A percentile compares a stretch with the other conserved stretches of the same genome.
phyloP scores from a whole-genome alignment of 2,797 vertebrate genomes.

The Pelobates cultripes region DNA sequence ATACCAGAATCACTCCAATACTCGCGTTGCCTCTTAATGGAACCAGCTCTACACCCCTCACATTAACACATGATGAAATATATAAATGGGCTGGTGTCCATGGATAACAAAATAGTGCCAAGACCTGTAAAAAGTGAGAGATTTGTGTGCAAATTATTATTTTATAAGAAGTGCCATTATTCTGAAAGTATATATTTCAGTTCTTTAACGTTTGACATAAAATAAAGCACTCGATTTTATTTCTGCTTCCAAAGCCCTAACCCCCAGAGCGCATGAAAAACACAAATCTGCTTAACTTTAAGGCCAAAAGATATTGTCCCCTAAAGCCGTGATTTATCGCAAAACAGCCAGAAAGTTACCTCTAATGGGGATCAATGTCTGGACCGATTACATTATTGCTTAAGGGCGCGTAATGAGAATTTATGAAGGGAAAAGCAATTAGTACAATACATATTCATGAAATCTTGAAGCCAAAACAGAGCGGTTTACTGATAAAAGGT shows the following conservation, averaged over 20 bases:
- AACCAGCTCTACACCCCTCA: no score
- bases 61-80: no score
- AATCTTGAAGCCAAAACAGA: slow-evolving; percentile 15
- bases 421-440: slow-evolving; percentile 50
- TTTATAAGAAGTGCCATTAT: no score
- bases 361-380: slow-evolving; percentile 53
- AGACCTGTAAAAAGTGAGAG: no score
- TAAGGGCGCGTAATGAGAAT: slow-evolving; percentile 48
- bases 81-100: no score
- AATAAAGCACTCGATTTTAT: no score
- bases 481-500: background rate
- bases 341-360: slow-evolving; percentile 22
- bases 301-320: slow-evolving; percentile 5
- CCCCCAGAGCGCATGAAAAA: background rate
- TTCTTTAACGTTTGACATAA: no score
- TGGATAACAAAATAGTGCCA: no score
- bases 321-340: slow-evolving; percentile 24
- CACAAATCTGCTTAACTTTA: background rate
- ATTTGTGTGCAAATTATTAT: no score
- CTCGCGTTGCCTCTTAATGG: no score
- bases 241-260: background rate
- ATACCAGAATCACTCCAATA: no score
- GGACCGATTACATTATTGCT: slow-evolving; percentile 39
- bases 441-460: slow-evolving; percentile 52
- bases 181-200: no score